These are phyloP conservation scores for Holcopasites calliopsidis DNA, from an alignment of 1,140 invertebrate species.

Conservation along the genomic window DNA sequence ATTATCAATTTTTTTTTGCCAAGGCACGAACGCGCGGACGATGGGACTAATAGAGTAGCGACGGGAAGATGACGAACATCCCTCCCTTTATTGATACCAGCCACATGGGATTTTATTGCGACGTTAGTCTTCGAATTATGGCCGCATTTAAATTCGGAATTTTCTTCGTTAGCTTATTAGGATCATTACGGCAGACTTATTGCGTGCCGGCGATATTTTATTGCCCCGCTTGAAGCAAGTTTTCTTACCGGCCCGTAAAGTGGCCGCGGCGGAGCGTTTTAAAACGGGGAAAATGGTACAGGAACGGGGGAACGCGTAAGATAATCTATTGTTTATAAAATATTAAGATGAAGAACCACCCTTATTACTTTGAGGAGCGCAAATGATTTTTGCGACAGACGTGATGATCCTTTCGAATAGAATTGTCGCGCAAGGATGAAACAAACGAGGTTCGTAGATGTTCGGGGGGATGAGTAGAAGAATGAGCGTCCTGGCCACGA, in stretches of 20 bases:
- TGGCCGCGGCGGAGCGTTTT: neutral
- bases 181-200: conserved; percentile 17
- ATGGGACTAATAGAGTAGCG: neutral
- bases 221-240: neutral
- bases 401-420: too few relatives aligned
- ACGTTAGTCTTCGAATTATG: conserved; percentile 12
- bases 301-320: neutral
- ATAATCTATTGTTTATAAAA: neutral
- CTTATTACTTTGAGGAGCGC: too few relatives aligned
- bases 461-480: conserved; percentile 3
- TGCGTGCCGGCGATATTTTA: conserved; percentile 6
- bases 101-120: conserved; percentile 41
- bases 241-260: conserved; percentile 41
- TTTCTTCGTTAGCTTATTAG: conserved; percentile 30
- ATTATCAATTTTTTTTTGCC: conserved; percentile 55
- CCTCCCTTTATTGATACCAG: conserved; percentile 24
- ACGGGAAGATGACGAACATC: conserved; percentile 17
- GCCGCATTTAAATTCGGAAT: conserved; percentile 28
- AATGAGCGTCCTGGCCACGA: conserved; percentile 52
- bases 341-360: too few relatives aligned
- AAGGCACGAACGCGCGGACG: neutral
- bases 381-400: too few relatives aligned
- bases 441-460: too few relatives aligned
- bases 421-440: too few relatives aligned
- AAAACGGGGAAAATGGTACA: neutral